Conservation (phyloP, 2,113 vertebrate genomes). For the Datnioides undecimradiatus region DNA sequence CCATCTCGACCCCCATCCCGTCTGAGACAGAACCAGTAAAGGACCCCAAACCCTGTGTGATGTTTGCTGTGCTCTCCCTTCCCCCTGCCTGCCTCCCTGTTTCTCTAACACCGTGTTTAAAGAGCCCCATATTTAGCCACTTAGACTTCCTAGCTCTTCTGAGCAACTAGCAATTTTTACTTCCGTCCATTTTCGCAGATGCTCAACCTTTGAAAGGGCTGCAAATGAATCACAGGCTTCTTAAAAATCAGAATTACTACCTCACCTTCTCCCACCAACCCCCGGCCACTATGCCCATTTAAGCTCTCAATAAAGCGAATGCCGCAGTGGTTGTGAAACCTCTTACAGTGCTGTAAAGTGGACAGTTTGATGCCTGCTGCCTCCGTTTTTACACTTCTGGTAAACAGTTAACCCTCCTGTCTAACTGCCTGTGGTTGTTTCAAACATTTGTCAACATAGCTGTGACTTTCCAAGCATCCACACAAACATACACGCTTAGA, state of each 20-base stretch:
- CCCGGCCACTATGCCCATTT: slow-evolving; percentile 30
- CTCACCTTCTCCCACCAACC: slow-evolving; percentile 33
- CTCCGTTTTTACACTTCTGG: slow-evolving; percentile 57
- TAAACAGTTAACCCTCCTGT: slow-evolving; percentile 42
- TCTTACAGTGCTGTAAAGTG: slow-evolving; percentile 68
- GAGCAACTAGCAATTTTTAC: slow-evolving; percentile 27
- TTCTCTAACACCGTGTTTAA: slow-evolving; percentile 14
- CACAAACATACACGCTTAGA: slow-evolving; percentile 11
- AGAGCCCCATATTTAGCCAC: slow-evolving; percentile 1
- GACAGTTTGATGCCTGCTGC: slow-evolving; percentile 56
- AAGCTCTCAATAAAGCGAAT: slow-evolving; percentile 56
- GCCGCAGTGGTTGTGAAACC: slow-evolving; percentile 65
- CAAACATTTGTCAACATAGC: neutral
- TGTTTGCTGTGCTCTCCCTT: slow-evolving; percentile 21
- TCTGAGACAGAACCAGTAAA: slow-evolving; percentile 73
- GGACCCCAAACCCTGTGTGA: slow-evolving; percentile 24
- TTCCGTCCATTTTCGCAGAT: neutral
- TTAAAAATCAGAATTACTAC: slow-evolving; percentile 43
- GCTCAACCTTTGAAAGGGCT: neutral
- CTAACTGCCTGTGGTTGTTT: slow-evolving; percentile 28
- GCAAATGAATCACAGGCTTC: slow-evolving; percentile 31
- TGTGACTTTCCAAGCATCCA: neutral
- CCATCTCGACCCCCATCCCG: slow-evolving; percentile 18
- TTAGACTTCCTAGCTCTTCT: neutral
- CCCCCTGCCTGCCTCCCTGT: neutral